Conservation (phyloP, 1,140 invertebrate genomes). For the Zaprionus lachaisei region DNA sequence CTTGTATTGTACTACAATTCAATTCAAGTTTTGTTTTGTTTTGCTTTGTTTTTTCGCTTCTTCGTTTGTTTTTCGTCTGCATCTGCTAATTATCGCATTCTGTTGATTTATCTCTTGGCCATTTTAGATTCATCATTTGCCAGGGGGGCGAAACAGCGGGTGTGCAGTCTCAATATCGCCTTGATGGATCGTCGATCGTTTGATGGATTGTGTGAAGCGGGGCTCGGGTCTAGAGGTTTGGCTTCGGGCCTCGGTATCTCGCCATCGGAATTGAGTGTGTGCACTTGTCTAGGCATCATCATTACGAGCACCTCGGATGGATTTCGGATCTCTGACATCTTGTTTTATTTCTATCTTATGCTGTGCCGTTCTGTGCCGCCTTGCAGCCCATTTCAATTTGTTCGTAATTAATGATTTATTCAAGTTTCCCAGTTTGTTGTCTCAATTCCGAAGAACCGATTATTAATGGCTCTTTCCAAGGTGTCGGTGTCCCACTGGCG, state of each 20-base stretch:
- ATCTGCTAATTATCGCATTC: slow-evolving; percentile 63
- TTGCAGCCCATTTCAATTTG: slow-evolving; percentile 64
- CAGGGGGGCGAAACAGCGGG: slow-evolving; percentile 21
- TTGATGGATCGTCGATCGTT: slow-evolving; percentile 77
- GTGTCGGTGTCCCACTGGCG: slow-evolving; percentile 20
- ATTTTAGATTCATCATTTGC: slow-evolving; percentile 56
- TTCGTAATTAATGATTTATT: slow-evolving; percentile 77
- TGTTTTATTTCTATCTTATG: slow-evolving; percentile 61
- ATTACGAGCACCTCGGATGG: slow-evolving; percentile 62
- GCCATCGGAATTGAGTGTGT: slow-evolving; percentile 21
- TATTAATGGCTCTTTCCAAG: slow-evolving; percentile 58
- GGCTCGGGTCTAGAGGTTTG: background rate
- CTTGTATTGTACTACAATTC: slow-evolving; percentile 37
- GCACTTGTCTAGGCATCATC: slow-evolving; percentile 73
- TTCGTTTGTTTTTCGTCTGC: slow-evolving; percentile 47
- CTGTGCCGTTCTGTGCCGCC: slow-evolving; percentile 30
- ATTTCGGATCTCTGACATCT: slow-evolving; percentile 81
- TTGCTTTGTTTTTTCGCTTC: background rate
- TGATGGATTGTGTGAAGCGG: slow-evolving; percentile 79
- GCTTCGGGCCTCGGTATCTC: background rate
- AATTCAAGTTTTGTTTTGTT: slow-evolving; percentile 40
- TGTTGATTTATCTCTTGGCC: slow-evolving; percentile 73
- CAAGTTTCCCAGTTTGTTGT: slow-evolving; percentile 67
- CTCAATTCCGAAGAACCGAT: slow-evolving; percentile 73
- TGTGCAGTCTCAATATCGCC: slow-evolving; percentile 52